phyloP scores from a whole-genome alignment of 1,140 invertebrate genomes.

The Steinernema feltiae region DNA sequence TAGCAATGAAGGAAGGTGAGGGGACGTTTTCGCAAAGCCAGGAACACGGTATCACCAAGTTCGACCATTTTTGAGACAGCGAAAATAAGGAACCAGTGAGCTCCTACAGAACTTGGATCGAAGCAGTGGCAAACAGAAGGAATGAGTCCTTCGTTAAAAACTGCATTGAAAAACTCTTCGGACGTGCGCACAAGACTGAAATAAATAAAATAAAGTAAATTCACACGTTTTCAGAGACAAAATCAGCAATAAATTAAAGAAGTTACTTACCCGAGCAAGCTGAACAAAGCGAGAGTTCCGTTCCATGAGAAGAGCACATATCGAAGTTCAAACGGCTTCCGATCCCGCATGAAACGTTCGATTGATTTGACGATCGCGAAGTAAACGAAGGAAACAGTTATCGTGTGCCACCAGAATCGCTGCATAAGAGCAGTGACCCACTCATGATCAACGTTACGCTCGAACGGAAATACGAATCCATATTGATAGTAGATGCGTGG shows the following conservation, averaged over 20 bases:
- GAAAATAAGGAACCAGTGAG: constrained; percentile 23
- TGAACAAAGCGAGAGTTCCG: constrained; percentile 79
- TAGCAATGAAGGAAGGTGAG: constrained; percentile 31
- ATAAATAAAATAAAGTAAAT: too few relatives aligned
- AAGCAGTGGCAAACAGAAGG: constrained; percentile 13
- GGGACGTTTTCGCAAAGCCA: constrained; percentile 22
- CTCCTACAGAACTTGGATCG: neutral
- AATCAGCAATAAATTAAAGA: neutral
- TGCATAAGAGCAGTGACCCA: neutral
- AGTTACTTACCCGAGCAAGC: constrained; percentile 53
- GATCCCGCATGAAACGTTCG: constrained; percentile 79
- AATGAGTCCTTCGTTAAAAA: constrained; percentile 59
- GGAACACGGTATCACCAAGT: constrained; percentile 28
- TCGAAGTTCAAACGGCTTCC: constrained; percentile 76
- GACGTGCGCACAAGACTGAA: constrained; percentile 65
- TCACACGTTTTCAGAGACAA: too few relatives aligned
- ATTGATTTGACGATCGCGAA: constrained; percentile 84
- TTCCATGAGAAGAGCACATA: constrained; percentile 81
- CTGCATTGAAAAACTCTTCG: constrained; percentile 37
- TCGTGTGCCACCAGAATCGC: constrained; percentile 12
- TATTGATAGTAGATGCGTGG: constrained; percentile 16
- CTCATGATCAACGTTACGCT: constrained; percentile 1
- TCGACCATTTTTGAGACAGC: constrained; percentile 37
- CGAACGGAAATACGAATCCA: constrained; percentile 17
- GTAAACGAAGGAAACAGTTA: constrained; percentile 65